Evolutionary conservation across 2,113 vertebrate genomes (phyloP).

Genomic region (Antidorcas marsupialis): DNA sequence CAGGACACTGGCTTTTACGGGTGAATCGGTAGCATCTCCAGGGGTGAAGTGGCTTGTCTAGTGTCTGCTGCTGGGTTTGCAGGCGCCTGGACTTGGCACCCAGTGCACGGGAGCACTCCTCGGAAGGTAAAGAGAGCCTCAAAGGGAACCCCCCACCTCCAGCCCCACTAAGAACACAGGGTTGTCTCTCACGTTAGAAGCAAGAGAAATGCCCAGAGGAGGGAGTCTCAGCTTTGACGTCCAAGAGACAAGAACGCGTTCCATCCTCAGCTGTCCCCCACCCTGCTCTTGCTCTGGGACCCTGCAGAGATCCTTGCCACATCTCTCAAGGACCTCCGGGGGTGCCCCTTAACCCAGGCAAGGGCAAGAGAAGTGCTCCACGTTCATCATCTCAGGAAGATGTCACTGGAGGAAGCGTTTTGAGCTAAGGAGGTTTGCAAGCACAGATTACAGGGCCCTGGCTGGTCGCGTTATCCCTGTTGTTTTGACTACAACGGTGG

Average conservation of each 20-base stretch:
- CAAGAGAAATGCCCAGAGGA: neutral
- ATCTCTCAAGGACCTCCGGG: neutral
- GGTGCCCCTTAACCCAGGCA: neutral
- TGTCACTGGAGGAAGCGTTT: neutral
- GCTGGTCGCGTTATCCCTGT: rapidly evolving
- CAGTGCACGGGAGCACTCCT: neutral
- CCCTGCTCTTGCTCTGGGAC: neutral
- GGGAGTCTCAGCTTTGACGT: neutral
- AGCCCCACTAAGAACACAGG: neutral
- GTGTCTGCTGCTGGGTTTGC: neutral
- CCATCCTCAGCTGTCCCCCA: neutral
- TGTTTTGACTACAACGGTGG: neutral
- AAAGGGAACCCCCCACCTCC: neutral
- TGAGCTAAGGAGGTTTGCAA: neutral
- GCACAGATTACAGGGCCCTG: neutral
- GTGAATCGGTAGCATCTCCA: neutral
- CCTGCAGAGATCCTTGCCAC: neutral
- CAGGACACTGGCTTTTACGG: neutral
- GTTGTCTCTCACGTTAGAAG: neutral
- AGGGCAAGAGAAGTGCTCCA: neutral
- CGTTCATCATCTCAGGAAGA: neutral
- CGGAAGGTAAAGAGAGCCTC: neutral
- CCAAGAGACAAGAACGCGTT: too few species aligned
- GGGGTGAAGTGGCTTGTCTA: neutral
- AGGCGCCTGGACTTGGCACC: neutral